A percentile compares a stretch with the other conserved stretches of the same genome.
Evolutionary conservation across 2,888 invertebrate genomes (phyloP).

Genomic region (Terebella lapidaria): DNA sequence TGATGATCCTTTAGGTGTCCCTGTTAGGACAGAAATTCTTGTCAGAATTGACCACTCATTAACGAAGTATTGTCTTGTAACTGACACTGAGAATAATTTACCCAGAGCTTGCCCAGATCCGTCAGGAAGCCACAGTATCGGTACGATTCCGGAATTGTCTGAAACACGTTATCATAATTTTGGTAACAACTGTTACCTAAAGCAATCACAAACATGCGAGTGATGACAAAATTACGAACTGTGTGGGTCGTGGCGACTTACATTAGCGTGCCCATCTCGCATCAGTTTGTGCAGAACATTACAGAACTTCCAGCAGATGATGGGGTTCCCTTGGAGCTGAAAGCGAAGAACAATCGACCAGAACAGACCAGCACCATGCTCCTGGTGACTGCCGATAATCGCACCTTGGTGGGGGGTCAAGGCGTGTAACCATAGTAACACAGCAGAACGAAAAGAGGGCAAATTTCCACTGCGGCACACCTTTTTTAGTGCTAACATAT

Average conservation of each 20-base stretch:
- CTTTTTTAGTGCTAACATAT: background rate
- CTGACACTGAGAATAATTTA: slow-evolving; percentile 51
- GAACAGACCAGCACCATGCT: slow-evolving; percentile 84
- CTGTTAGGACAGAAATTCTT: slow-evolving; percentile 31
- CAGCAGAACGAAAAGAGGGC: too few relatives aligned
- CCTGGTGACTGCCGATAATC: slow-evolving; percentile 90
- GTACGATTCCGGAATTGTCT: slow-evolving; percentile 23
- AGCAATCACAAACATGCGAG: too few relatives aligned
- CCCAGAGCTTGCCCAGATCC: slow-evolving; percentile 90
- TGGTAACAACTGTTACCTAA: too few relatives aligned
- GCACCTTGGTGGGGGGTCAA: too few relatives aligned
- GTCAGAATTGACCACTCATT: background rate
- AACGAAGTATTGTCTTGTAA: background rate
- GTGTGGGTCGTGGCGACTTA: too few relatives aligned
- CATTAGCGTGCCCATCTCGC: slow-evolving; percentile 73
- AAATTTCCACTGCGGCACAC: background rate
- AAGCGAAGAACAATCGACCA: slow-evolving; percentile 72
- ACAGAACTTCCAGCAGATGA: slow-evolving; percentile 98
- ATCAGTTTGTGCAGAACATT: slow-evolving; percentile 94
- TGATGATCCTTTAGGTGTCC: slow-evolving; percentile 91
- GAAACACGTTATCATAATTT: too few relatives aligned
- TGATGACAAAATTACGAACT: too few relatives aligned
- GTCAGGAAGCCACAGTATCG: slow-evolving; percentile 59
- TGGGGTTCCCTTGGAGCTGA: slow-evolving; percentile 85
- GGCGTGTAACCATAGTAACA: too few relatives aligned